A percentile compares a stretch with the other conserved stretches of the same genome.
Evolutionary conservation across 2,113 vertebrate species (phyloP).

Genomic region (Pogona vitticeps): DNA sequence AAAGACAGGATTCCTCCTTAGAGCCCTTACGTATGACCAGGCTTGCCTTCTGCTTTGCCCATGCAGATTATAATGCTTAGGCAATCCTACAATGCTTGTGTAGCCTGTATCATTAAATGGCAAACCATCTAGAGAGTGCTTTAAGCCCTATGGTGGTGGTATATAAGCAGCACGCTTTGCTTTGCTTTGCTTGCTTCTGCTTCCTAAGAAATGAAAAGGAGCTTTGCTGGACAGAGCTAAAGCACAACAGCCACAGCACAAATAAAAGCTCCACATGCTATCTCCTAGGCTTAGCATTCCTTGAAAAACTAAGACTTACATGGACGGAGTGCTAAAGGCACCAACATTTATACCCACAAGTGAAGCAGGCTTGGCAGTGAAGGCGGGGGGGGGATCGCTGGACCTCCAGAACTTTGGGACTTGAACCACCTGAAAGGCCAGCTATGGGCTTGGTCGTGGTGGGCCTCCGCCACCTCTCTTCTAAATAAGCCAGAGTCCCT

Average conservation of each 20-base stretch:
- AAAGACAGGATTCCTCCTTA: not conserved
- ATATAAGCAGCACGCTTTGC: no score
- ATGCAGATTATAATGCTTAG: fast-evolving
- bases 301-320: not conserved
- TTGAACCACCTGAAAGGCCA: not conserved
- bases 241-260: not conserved
- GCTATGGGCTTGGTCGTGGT: no score
- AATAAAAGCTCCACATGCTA: not conserved
- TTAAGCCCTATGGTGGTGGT: no score
- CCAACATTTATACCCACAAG: no score
- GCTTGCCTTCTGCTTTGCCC: not conserved
- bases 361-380: not conserved
- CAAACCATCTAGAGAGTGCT: no score
- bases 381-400: no score
- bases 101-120: not conserved
- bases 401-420: not conserved
- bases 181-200: no score
- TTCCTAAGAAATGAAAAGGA: not conserved
- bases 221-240: not conserved
- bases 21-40: no score
- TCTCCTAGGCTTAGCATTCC: not conserved
- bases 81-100: no score
- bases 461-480: no score
- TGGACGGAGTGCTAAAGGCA: not conserved
- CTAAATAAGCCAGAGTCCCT: no score